Evolutionary conservation across 1,140 invertebrate species (phyloP), one percentile per base, ranked within the genome.

Genomic region (Andricus grossulariae): DNA sequence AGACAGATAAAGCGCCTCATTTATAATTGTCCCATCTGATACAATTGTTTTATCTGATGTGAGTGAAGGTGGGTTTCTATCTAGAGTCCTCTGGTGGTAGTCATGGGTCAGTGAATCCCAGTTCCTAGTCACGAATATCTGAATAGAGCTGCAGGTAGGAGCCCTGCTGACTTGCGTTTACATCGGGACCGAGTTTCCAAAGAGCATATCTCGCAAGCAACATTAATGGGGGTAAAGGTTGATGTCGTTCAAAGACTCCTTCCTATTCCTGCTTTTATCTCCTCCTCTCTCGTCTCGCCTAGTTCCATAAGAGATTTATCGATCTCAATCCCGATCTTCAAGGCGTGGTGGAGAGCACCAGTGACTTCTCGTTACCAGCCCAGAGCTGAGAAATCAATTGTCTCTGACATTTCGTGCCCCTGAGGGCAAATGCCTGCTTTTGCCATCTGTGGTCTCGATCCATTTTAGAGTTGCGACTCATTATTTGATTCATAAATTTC

Each of bases 71-170:
- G 39, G 39, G 39, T 45, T 45, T 45, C 39, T 45, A 45, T 45
- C 39, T 45, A 45, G 39, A 7, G 10, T 21, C 16, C 54, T 25
- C 49, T 21, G 25, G 57, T 16, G 25, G 57, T 66, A 66, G 57
- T 66, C 57, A 66, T 66, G 57, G 57, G 57, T 66, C 57, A 66
- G 57, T 32, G 57, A 66, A 66, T 66, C 57, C 25, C 32, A 66
- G 57, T 66, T 66, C 57, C 57, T 57, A 66, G 57, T 66, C 73
- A 55, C 51, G 55, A 15, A 16, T 75, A 39, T 66, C 60, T 70
- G 75, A 78, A 80, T 80, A 80, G 77, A 80, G 81, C 82, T 82
- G 80, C 80, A 77, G 66, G 81, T 78, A 75, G 80, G 75, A 74
- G 79, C 79, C 75, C 78, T 76, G 39, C 57, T 66, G 57, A 66